Evolutionary conservation across 2,797 vertebrate genomes (phyloP), one percentile per base, ranked within the genome.

Genomic region (Poeciliopsis infans): DNA sequence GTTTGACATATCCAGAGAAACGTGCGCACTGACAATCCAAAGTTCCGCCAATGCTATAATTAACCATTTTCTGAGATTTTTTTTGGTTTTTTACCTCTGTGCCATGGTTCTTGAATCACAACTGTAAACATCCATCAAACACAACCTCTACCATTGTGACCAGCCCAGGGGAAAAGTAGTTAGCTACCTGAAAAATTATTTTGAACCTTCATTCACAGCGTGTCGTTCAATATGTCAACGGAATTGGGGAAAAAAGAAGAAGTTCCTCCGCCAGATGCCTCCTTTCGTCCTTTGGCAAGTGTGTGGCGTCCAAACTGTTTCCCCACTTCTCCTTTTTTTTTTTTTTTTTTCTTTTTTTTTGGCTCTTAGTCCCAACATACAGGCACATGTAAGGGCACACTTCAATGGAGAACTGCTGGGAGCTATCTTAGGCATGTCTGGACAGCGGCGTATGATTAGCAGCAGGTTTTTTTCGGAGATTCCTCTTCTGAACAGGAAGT

Each of bases 371-470:
- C 77, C 69, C 87, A 88, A 80, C 39, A 28, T 86, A 84, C 47
- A 82, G 81, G 72, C 53, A 72, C 76, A 64, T 83, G 81, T 89
- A 83, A 76, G 74, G 36, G 72, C 85, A 84, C 82, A 69, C 82
- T 88, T 84, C 87, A 93, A 93, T 93, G 92, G 87, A 93, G 91
- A 95, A 95, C 91, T 93, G 81, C 91, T 84, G 2, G 75, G 72
- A 92, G 90, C 94, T 95, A 94, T 95, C 91, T 95, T 94, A 70
- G 94, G 94, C 95, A 91, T 94, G 95, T 96, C 95, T 95, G 95
- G 94, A 93, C 92, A 85, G 78, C 25, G 84, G 88, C 85, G 93
- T 94, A 95, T 94, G 94, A 95, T 95, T 95, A 95, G 95, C 83
- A 86, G 70, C 85, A 79, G 81, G 83, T 77, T 85, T 74, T 76